Evolutionary conservation across 2,888 invertebrate genomes (phyloP).

Genomic region (Drosophila recens): DNA sequence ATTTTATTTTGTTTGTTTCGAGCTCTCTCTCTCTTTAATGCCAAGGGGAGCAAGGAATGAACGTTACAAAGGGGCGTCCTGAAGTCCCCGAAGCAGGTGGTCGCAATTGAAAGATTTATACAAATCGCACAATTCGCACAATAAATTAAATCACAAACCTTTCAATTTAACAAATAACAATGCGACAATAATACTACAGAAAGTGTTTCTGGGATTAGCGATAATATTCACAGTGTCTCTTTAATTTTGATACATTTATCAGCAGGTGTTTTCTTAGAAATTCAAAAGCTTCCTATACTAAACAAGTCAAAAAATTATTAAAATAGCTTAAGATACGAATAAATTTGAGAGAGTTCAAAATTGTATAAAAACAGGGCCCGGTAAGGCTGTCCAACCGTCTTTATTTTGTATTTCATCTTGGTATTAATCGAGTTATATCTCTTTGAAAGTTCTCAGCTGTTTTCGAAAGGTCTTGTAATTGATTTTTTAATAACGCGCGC

Average conservation of each 20-base stretch:
- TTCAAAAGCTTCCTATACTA: too few species aligned
- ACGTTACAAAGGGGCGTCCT: neutral
- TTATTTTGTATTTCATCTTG: neutral
- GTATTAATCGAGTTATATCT: constrained; percentile 24
- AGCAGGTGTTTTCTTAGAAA: too few species aligned
- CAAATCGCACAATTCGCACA: neutral
- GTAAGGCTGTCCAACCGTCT: too few species aligned
- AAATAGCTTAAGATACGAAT: neutral
- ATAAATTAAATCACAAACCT: neutral
- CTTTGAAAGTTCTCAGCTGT: constrained; percentile 25
- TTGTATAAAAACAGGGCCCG: too few species aligned
- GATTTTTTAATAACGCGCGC: constrained; percentile 40
- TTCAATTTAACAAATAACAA: neutral
- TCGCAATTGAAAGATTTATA: neutral
- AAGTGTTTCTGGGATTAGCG: neutral
- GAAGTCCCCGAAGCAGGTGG: neutral
- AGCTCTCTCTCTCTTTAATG: neutral
- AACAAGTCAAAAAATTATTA: neutral
- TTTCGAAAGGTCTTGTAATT: constrained; percentile 30
- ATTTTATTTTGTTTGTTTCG: constrained; percentile 6
- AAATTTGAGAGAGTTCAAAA: too few species aligned
- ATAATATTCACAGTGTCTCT: too few species aligned
- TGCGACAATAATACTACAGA: neutral
- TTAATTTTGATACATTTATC: too few species aligned
- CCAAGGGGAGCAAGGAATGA: neutral